Conservation (phyloP, 1,140 invertebrate genomes). For the Grapholita molesta region DNA sequence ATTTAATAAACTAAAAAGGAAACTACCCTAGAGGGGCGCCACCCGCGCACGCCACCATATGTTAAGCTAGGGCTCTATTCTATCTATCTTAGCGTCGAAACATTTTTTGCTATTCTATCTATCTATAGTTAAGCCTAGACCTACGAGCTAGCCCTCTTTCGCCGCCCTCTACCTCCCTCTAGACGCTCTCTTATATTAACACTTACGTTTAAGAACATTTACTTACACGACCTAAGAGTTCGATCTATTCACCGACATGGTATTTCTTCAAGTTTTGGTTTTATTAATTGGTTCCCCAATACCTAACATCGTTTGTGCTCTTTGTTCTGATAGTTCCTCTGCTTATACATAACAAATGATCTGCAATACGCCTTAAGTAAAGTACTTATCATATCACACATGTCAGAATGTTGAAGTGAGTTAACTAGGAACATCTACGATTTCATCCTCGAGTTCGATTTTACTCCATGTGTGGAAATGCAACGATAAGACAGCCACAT, state of each 20-base stretch:
- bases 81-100: constrained; percentile 73
- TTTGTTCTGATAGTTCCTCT: constrained; percentile 38
- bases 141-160: constrained; percentile 60
- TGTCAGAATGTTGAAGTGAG: constrained; percentile 59
- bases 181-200: constrained; percentile 65
- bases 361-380: constrained; percentile 33
- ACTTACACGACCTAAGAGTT: constrained; percentile 53
- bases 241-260: constrained; percentile 65
- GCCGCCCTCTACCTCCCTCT: constrained; percentile 52
- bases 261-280: constrained; percentile 64
- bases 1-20: constrained; percentile 77
- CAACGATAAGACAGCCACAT: constrained; percentile 73
- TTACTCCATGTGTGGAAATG: constrained; percentile 68
- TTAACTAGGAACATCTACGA: constrained; percentile 71
- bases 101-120: constrained; percentile 73
- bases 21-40: constrained; percentile 66
- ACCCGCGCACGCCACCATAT: constrained; percentile 45
- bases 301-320: constrained; percentile 61
- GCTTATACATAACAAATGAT: constrained; percentile 47
- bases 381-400: constrained; percentile 51
- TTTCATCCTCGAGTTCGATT: constrained; percentile 52
- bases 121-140: constrained; percentile 71
- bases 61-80: constrained; percentile 67
- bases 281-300: constrained; percentile 62
- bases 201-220: constrained; percentile 72